Percentiles rank a stretch among this genome's conserved stretches.
Evolutionary conservation across 2,113 vertebrate species (phyloP).

Genomic region (Semnopithecus entellus): DNA sequence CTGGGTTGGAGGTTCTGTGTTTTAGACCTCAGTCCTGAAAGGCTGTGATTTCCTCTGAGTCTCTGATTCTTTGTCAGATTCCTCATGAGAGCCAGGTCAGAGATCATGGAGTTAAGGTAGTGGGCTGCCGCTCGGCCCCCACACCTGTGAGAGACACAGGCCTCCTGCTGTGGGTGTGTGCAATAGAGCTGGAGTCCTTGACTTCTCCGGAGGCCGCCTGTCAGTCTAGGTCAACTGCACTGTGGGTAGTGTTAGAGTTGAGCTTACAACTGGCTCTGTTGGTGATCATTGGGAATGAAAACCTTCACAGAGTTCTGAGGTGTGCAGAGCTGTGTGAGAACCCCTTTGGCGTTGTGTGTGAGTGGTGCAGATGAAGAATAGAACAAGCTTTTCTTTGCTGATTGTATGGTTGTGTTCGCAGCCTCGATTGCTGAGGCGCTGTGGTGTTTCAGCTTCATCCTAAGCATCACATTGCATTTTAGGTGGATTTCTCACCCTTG

Average conservation of each 20-base stretch:
- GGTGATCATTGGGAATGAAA: neutral
- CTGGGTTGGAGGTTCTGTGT: neutral
- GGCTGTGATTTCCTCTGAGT: neutral
- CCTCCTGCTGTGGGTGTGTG: neutral
- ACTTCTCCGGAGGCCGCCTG: neutral
- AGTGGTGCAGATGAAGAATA: neutral
- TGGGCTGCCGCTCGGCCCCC: neutral
- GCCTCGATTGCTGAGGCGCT: neutral
- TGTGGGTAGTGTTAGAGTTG: neutral
- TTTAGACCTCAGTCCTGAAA: neutral
- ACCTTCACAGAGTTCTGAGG: too few species aligned
- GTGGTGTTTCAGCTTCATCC: neutral
- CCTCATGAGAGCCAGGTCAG: neutral
- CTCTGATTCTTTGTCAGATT: neutral
- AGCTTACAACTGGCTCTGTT: neutral
- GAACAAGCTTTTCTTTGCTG: neutral
- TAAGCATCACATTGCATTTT: neutral
- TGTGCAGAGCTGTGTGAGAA: neutral
- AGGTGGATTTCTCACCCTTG: neutral
- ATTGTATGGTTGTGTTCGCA: too few species aligned
- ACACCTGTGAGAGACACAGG: too few species aligned
- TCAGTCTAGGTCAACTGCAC: neutral
- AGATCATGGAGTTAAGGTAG: neutral
- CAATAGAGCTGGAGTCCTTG: too few species aligned
- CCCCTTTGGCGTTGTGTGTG: neutral